Evolutionary conservation across 2,888 invertebrate genomes (phyloP).

Genomic region (Fragum fragum): DNA sequence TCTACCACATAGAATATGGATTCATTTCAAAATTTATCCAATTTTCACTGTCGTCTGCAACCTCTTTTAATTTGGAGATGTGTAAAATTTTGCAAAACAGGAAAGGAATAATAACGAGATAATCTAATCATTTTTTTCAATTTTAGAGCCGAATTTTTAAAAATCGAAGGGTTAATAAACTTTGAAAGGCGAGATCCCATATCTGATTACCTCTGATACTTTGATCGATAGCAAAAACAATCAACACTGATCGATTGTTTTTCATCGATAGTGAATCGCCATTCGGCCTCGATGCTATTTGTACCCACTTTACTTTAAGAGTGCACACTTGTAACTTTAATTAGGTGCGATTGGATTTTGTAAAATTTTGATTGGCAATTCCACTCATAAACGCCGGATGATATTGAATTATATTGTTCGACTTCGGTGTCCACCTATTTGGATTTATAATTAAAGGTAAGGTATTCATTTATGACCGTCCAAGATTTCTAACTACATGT

Average conservation of each 20-base stretch:
- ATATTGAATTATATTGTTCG: background rate
- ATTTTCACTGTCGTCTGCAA: too few species aligned
- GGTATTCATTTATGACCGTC: too few species aligned
- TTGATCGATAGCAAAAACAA: slow-evolving; percentile 2
- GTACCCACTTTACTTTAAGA: background rate
- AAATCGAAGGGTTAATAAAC: slow-evolving; percentile 6
- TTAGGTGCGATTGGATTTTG: background rate
- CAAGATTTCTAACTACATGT: too few species aligned
- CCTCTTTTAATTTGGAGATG: too few species aligned
- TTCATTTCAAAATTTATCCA: too few species aligned
- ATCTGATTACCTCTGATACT: background rate
- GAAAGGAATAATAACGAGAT: too few species aligned
- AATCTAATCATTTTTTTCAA: too few species aligned
- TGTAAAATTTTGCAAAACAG: too few species aligned
- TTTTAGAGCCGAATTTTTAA: background rate
- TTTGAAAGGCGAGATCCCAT: slow-evolving; percentile 2
- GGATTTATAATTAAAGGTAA: too few species aligned
- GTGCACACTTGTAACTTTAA: background rate
- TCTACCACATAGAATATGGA: too few species aligned
- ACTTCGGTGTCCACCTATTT: background rate
- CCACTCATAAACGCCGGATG: background rate
- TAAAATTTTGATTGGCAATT: background rate
- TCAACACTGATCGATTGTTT: background rate
- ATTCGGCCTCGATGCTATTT: background rate
- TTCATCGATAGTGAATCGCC: background rate